Conservation (phyloP, 2,888 invertebrate genomes). For the Anthophora plumipes region DNA sequence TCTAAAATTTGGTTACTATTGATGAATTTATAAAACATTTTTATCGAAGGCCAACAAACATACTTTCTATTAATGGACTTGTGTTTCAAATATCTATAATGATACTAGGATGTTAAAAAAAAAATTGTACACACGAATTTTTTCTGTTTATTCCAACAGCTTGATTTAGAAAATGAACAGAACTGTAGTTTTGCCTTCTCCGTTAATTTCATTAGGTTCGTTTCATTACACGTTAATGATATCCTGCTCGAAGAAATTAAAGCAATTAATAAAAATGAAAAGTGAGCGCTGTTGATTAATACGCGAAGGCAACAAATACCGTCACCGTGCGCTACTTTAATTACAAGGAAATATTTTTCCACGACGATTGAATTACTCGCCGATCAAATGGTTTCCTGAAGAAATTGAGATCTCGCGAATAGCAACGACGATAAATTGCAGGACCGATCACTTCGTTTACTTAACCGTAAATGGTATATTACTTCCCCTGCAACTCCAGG, state of each 20-base stretch:
- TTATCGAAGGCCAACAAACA: too few relatives aligned
- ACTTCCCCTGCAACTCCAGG: neutral
- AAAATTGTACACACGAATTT: too few relatives aligned
- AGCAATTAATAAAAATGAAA: constrained; percentile 15
- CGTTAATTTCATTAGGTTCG: neutral
- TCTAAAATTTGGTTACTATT: too few relatives aligned
- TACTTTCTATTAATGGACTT: too few relatives aligned
- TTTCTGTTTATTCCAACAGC: too few relatives aligned
- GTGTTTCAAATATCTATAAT: too few relatives aligned
- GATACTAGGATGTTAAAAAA: too few relatives aligned
- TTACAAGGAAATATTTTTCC: constrained; percentile 26
- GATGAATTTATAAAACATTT: too few relatives aligned
- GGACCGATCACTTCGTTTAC: constrained; percentile 16
- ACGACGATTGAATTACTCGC: constrained; percentile 18
- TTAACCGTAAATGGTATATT: constrained; percentile 19
- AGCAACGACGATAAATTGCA: constrained; percentile 8
- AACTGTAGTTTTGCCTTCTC: neutral
- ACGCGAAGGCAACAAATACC: constrained; percentile 1
- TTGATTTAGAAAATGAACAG: too few relatives aligned
- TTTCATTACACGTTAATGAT: neutral
- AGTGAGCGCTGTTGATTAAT: constrained; percentile 2
- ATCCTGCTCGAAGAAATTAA: neutral
- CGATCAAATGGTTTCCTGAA: constrained; percentile 18
- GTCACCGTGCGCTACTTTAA: neutral
- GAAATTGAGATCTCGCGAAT: constrained; percentile 27